Evolutionary conservation across 2,888 invertebrate species (phyloP), one percentile per base, ranked within the genome.

Genomic region (Orchesellides sinensis): DNA sequence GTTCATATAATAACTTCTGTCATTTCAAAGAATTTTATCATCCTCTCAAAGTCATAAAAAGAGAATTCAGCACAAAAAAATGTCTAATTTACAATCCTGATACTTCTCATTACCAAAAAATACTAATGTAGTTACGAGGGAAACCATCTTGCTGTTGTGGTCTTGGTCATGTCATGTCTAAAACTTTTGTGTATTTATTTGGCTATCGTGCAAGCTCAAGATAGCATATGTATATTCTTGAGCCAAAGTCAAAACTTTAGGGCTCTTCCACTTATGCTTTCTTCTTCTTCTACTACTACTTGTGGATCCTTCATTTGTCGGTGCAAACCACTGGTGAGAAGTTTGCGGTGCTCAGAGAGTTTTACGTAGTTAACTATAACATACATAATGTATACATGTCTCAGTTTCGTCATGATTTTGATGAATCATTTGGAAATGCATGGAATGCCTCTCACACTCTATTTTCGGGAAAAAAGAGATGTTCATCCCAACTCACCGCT

Each of bases 241-340:
- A n/a, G n/a, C n/a, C n/a, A n/a, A n/a, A n/a, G n/a, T n/a, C n/a
- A n/a, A n/a, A n/a, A n/a, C n/a, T n/a, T n/a, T n/a, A n/a, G n/a
- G n/a, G n/a, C n/a, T n/a, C n/a, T n/a, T n/a, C n/a, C n/a, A n/a
- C n/a, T n/a, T n/a, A n/a, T n/a, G n/a, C n/a, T n/a, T n/a, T n/a
- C 32, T 40, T 40, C 10, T 40, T 40, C 40, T 40, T 10, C 14
- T 40, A 40, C 4, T 61, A 65, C 21, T 45, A 45, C 21, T 65
- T 56, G 73, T 27, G 61, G 61, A 59, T 61, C 25, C 66, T 80
- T 81, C 56, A 68, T 49, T 79, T 61, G 61, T 81, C 49, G 52
- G 68, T 5, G 17, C 21, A 75, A 82, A 82, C 81, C 69, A 63
- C 68, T 68, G 81, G 74, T 82, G 69, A 75, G 81, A 69, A 75